These are phyloP conservation scores for Lichenostomus cassidix DNA, from an alignment of 2,113 vertebrate species.

Conservation along the genomic window DNA sequence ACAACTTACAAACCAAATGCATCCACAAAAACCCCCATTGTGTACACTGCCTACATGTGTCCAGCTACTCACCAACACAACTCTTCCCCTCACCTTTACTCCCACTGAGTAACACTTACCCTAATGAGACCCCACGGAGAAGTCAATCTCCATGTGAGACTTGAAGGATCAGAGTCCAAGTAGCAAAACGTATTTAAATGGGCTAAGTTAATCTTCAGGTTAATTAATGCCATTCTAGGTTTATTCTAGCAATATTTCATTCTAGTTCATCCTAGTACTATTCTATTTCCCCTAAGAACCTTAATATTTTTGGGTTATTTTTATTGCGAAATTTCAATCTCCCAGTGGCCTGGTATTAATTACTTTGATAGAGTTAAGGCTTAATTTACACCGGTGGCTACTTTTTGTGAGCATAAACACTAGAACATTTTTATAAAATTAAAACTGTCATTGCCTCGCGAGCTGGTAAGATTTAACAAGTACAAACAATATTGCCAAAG, in stretches of 20 bases:
- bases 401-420: slow-evolving; percentile 56
- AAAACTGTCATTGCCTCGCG: slow-evolving; percentile 48
- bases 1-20: neutral
- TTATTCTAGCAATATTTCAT: slow-evolving; percentile 3
- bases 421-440: slow-evolving; percentile 58
- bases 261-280: neutral
- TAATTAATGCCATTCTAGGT: slow-evolving; percentile 40
- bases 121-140: neutral
- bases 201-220: slow-evolving; percentile 18
- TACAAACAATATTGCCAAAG: neutral
- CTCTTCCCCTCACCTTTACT: neutral
- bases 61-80: neutral
- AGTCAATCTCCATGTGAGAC: neutral
- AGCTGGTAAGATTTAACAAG: slow-evolving; percentile 52
- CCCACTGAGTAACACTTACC: neutral
- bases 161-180: neutral
- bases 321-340: neutral
- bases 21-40: neutral
- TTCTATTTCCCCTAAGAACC: slow-evolving; percentile 18
- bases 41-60: neutral
- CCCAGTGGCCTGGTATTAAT: slow-evolving; percentile 57
- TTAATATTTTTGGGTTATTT: slow-evolving; percentile 43
- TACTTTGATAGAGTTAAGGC: slow-evolving; percentile 56
- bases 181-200: slow-evolving; percentile 10
- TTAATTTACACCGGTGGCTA: slow-evolving; percentile 54